These are phyloP conservation scores for Dinoponera quadriceps DNA, from an alignment of 1,140 invertebrate species.

Conservation along the genomic window DNA sequence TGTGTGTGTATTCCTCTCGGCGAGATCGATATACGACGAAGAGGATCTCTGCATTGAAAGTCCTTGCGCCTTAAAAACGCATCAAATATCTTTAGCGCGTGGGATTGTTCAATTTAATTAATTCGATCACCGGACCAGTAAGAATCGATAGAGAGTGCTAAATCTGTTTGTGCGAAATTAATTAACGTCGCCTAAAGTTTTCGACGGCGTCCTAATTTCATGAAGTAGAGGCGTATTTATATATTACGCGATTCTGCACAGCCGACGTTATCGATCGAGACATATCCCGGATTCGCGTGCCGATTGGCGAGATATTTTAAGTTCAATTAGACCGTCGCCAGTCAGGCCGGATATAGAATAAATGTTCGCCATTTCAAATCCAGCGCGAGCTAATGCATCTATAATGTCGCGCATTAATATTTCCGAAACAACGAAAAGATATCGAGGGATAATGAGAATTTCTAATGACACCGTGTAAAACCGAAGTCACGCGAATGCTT, in stretches of 20 bases:
- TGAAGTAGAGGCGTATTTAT: constrained; percentile 24
- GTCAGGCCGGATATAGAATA: constrained; percentile 32
- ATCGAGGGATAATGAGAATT: not conserved
- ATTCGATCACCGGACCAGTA: not conserved
- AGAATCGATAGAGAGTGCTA: not conserved
- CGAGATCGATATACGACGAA: not conserved
- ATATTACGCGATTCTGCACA: constrained; percentile 31
- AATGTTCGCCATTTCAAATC: constrained; percentile 15
- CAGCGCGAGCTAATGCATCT: not conserved
- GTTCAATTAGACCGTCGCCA: constrained; percentile 39
- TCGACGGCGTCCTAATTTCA: constrained; percentile 16
- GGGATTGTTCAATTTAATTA: not conserved
- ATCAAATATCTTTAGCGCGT: not conserved
- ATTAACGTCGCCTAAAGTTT: not conserved
- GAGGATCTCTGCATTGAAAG: not conserved
- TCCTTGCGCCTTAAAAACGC: not conserved
- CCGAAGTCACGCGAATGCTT: not conserved
- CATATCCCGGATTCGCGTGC: not conserved
- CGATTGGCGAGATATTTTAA: constrained; percentile 44
- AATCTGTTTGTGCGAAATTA: constrained; percentile 6
- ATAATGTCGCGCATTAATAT: constrained; percentile 19
- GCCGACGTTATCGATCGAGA: constrained; percentile 39
- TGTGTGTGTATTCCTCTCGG: not conserved
- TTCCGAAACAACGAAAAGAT: constrained; percentile 11
- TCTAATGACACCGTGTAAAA: constrained; percentile 1